Conservation (phyloP, 2,113 vertebrate species). For the Salvelinus namaycush region DNA sequence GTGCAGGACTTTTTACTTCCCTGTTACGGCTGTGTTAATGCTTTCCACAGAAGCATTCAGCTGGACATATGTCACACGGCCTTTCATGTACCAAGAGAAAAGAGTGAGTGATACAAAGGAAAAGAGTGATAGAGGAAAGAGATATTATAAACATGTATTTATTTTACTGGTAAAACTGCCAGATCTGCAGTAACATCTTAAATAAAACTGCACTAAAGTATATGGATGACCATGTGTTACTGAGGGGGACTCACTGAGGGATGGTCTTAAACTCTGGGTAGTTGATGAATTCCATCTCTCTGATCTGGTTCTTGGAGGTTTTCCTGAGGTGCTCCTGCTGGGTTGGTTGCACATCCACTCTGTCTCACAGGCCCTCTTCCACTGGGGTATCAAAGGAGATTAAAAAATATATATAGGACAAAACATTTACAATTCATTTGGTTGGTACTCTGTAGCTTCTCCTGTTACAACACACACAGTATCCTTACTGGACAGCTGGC, state of each 20-base stretch:
- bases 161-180: too few relatives aligned
- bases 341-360: conserved; percentile 21
- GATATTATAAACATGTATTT: not conserved
- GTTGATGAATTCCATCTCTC: conserved; percentile 69
- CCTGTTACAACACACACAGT: not conserved
- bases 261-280: conserved; percentile 69
- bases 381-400: conserved; percentile 9
- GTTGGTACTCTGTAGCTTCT: too few relatives aligned
- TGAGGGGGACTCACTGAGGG: conserved; percentile 43
- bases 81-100: conserved; percentile 82
- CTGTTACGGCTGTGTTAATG: conserved; percentile 78
- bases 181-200: too few relatives aligned
- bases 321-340: conserved; percentile 48
- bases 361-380: conserved; percentile 37
- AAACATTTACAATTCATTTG: not conserved
- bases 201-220: too few relatives aligned
- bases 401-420: not conserved
- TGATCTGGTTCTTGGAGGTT: conserved; percentile 40
- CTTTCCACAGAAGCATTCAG: conserved; percentile 80
- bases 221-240: not conserved
- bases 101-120: not conserved
- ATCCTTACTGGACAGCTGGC: conserved; percentile 48
- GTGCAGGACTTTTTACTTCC: conserved; percentile 85
- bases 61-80: conserved; percentile 80
- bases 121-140: not conserved